Evolutionary conservation across 2,888 invertebrate species (phyloP), one percentile per base, ranked within the genome.

Genomic region (Corbicula japonica): DNA sequence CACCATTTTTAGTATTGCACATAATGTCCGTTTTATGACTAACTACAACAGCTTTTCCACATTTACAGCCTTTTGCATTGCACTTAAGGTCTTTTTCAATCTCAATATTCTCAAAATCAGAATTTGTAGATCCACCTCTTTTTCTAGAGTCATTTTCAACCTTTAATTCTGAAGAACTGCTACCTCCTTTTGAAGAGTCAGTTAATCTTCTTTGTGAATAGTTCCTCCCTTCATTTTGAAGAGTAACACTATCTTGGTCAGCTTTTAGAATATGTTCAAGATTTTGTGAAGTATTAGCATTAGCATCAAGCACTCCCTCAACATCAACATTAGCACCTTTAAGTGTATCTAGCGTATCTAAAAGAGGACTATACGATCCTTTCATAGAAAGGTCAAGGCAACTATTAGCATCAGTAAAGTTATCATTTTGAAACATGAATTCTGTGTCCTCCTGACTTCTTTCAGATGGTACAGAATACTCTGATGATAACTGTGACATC

Each of bases 81-180:
- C 83, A 83, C 38, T 52, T 74, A 26, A 83, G 70, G 54, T 83
- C 83, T 61, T 44, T 76, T 3, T 79, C 76, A 30, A 70, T 70
- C 56, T 79, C 79, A 35, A 83, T 66, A 12, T 34, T 28, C 41
- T 76, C 56, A 66, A 62, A 82, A 5, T 82, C 82, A 6, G 80
- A 72, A 21, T 50, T 28, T 38, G 23, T 3, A n/a, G 62, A 44
- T 34, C 41, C n/a, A 6, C 50, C 26, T 4, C 52, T n/a, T n/a
- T n/a, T n/a, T n/a, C n/a, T n/a, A n/a, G n/a, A n/a, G n/a, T n/a
- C n/a, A n/a, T n/a, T n/a, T n/a, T n/a, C n/a, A n/a, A n/a, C n/a
- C n/a, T n/a, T n/a, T n/a, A n/a, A n/a, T n/a, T n/a, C n/a, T n/a
- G n/a, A n/a, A n/a, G n/a, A n/a, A n/a, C n/a, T n/a, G n/a, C n/a